Percentiles rank a stretch among this genome's conserved stretches.
These are phyloP conservation scores for Ormyrus pomaceus DNA, from an alignment of 2,888 invertebrate species.

Conservation along the genomic window DNA sequence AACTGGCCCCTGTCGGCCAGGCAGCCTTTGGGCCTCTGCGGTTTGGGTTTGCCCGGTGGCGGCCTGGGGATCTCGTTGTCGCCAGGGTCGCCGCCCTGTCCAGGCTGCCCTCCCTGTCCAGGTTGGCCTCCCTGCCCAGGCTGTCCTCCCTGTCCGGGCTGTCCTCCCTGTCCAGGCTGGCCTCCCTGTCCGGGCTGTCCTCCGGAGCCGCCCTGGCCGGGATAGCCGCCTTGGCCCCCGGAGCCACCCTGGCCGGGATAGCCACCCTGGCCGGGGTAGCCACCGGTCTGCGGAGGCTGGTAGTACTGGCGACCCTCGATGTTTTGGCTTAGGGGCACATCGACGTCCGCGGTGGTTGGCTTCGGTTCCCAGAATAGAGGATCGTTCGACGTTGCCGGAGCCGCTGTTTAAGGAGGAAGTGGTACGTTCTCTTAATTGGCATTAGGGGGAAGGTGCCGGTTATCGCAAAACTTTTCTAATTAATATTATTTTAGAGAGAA, in stretches of 20 bases:
- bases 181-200: conserved; percentile 25
- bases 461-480: too few species aligned
- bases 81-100: conserved; percentile 53
- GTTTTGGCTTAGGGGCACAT: not conserved
- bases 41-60: conserved; percentile 59
- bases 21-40: conserved; percentile 65
- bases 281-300: not conserved
- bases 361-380: conserved; percentile 12
- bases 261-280: conserved; percentile 29
- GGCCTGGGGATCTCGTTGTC: conserved; percentile 65
- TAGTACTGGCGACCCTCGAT: conserved; percentile 46
- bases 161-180: conserved; percentile 34
- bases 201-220: conserved; percentile 58
- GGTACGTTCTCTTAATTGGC: too few species aligned
- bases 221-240: conserved; percentile 18
- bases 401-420: too few species aligned
- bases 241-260: conserved; percentile 41
- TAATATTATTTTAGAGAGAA: too few species aligned
- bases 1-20: conserved; percentile 79
- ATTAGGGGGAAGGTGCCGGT: too few species aligned
- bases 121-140: conserved; percentile 60
- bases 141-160: conserved; percentile 58
- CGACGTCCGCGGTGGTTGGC: not conserved
- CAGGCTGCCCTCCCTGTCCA: conserved; percentile 38
- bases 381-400: not conserved